Evolutionary conservation across 2,888 invertebrate genomes (phyloP).

Genomic region (Silvanus unidentatus): DNA sequence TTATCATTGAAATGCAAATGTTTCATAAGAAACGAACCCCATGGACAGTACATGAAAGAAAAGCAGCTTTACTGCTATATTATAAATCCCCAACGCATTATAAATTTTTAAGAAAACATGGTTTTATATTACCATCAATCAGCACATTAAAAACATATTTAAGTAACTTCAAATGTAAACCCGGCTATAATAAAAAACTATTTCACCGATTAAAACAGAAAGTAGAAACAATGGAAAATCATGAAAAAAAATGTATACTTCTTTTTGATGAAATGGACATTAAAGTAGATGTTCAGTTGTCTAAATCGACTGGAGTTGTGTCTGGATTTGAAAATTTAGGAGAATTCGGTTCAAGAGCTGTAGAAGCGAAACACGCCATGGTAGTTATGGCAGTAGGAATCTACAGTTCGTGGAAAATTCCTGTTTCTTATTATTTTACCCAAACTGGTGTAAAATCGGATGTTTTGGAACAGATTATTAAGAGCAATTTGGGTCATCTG

Average conservation of each 20-base stretch:
- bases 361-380: slow-evolving; percentile 8
- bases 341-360: slow-evolving; percentile 8
- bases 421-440: slow-evolving; percentile 20
- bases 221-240: neutral
- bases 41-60: neutral
- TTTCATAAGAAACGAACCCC: too few species aligned
- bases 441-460: neutral
- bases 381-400: slow-evolving; percentile 12
- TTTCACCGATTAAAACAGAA: neutral
- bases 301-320: neutral
- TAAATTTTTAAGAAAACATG: slow-evolving; percentile 5
- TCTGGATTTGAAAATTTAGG: slow-evolving; percentile 13
- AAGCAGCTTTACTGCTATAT: neutral
- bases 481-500: neutral
- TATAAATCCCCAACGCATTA: slow-evolving; percentile 2
- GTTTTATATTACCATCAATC: slow-evolving; percentile 6
- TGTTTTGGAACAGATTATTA: neutral
- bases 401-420: slow-evolving; percentile 15
- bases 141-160: slow-evolving; percentile 6
- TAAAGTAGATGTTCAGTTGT: slow-evolving; percentile 11
- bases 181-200: neutral
- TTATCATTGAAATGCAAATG: too few species aligned
- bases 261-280: slow-evolving; percentile 8
- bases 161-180: slow-evolving; percentile 3
- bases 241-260: slow-evolving; percentile 4